Evolutionary conservation across 2,113 vertebrate genomes (phyloP).

Genomic region (Rynchops niger): DNA sequence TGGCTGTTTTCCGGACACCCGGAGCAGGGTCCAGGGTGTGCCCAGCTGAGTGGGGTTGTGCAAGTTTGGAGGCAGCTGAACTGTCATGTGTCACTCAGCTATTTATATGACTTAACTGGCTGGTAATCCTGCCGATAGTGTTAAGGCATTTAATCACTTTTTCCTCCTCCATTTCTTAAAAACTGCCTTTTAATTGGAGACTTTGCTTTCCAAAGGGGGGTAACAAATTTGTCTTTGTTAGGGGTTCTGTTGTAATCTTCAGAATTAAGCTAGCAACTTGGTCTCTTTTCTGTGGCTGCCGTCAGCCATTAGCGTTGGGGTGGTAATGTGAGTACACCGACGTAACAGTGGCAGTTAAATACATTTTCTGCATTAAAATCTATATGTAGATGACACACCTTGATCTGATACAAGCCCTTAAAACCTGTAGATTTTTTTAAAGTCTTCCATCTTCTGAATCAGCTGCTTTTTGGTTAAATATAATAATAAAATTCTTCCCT

Average conservation of each 20-base stretch:
- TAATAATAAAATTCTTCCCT: neutral
- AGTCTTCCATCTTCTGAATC: neutral
- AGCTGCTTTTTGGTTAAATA: neutral
- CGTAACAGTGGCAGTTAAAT: neutral
- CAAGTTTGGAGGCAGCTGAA: neutral
- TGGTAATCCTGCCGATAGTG: neutral
- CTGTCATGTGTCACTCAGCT: neutral
- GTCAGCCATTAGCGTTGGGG: accelerated
- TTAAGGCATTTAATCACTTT: neutral
- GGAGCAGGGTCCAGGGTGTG: neutral
- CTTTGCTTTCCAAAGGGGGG: neutral
- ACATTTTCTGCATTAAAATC: neutral
- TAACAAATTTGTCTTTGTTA: neutral
- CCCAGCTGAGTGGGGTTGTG: neutral
- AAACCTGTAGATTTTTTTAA: neutral
- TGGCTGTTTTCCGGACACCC: neutral
- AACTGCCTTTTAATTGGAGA: neutral
- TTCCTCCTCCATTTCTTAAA: neutral
- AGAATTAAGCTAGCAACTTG: neutral
- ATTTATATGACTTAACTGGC: neutral
- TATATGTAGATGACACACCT: neutral
- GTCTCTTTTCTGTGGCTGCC: neutral
- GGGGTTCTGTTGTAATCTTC: neutral
- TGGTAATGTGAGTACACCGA: accelerated
- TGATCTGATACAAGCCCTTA: neutral